phyloP scores from a whole-genome alignment of 2,797 vertebrate species.

The Tiaroga cobitis region DNA sequence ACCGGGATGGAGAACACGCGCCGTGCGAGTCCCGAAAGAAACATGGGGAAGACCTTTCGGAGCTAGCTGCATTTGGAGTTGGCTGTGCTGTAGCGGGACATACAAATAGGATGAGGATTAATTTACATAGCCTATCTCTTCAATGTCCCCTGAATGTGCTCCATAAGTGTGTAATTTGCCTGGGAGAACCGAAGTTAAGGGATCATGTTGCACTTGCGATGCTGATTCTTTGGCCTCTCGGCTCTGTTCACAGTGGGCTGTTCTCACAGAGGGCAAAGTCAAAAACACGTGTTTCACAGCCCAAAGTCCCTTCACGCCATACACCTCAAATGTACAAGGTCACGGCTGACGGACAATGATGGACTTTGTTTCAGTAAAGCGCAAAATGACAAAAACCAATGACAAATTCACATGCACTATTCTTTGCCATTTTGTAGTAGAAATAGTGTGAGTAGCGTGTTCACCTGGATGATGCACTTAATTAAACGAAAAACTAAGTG shows the following conservation, averaged over 20 bases:
- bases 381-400: not conserved
- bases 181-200: not conserved
- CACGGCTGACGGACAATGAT: constrained; percentile 28
- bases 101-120: not conserved
- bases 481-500: too few species aligned
- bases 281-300: not conserved
- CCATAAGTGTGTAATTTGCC: constrained; percentile 2
- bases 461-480: not conserved
- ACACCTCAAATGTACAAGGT: not conserved
- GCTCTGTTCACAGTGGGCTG: constrained; percentile 11
- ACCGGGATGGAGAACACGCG: not conserved
- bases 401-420: not conserved
- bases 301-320: not conserved
- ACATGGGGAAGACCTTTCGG: not conserved
- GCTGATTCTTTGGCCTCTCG: not conserved
- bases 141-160: not conserved
- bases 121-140: not conserved
- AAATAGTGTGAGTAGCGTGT: not conserved
- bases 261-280: not conserved
- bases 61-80: not conserved
- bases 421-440: too few species aligned
- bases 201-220: constrained; percentile 22
- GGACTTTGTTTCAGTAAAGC: not conserved
- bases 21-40: not conserved
- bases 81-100: not conserved